Conservation (phyloP, 1,140 invertebrate genomes). For the Drosophila hydei region DNA sequence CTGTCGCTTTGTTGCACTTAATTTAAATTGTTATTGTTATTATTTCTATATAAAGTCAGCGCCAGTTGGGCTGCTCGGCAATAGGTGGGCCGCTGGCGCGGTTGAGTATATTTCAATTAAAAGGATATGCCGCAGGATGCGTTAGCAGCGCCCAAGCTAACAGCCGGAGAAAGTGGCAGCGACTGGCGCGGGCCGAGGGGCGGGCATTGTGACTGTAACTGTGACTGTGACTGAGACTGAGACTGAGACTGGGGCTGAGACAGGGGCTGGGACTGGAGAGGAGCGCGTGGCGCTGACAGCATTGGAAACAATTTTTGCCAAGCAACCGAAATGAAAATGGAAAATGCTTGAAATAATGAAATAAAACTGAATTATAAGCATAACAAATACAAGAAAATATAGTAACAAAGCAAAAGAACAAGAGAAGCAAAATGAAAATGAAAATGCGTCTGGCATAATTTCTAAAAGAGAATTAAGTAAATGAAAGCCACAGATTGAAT, state of each 20-base stretch:
- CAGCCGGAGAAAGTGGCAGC: no score
- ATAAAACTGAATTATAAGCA: constrained; percentile 49
- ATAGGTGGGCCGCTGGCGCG: constrained; percentile 2
- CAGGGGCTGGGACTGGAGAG: neutral
- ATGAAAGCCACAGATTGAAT: constrained; percentile 27
- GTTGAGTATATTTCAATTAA: constrained; percentile 73
- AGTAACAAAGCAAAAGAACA: constrained; percentile 24
- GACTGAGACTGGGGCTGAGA: neutral
- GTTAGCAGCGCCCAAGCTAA: no score
- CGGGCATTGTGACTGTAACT: no score
- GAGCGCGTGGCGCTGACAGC: constrained; percentile 69
- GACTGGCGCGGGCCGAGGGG: no score
- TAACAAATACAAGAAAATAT: constrained; percentile 32
- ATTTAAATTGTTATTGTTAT: constrained; percentile 81
- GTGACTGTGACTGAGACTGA: no score
- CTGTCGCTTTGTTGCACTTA: constrained; percentile 63
- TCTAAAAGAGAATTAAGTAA: constrained; percentile 19
- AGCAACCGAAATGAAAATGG: constrained; percentile 45
- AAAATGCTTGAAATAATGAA: constrained; percentile 52
- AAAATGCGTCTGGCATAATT: constrained; percentile 28
- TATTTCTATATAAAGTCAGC: constrained; percentile 75
- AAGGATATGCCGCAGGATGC: constrained; percentile 72
- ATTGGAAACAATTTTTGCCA: constrained; percentile 42
- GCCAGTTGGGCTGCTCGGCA: neutral
- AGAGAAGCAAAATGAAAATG: constrained; percentile 12